A percentile compares a stretch with the other conserved stretches of the same genome.
phyloP scores from a whole-genome alignment of 2,113 vertebrate genomes.

The Erythrolamprus reginae region DNA sequence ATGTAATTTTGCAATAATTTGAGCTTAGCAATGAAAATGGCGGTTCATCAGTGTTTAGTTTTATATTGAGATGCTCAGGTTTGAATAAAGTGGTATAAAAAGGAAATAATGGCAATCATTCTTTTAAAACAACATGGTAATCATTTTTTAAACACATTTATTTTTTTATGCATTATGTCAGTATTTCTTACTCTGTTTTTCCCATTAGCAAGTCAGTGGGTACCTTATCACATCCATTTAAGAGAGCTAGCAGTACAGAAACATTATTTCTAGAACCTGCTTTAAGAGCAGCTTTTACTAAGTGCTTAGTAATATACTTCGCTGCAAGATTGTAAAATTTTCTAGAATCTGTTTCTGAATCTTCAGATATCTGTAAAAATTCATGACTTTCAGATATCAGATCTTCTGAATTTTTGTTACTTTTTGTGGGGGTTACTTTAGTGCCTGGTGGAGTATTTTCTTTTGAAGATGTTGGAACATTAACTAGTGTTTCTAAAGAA shows the following conservation, averaged over 20 bases:
- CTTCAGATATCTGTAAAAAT: background rate
- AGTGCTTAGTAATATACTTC: slow-evolving; percentile 34
- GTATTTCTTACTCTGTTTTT: slow-evolving; percentile 21
- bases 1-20: slow-evolving; percentile 72
- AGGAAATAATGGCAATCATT: slow-evolving; percentile 17
- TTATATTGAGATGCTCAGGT: slow-evolving; percentile 80
- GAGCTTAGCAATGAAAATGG: slow-evolving; percentile 69
- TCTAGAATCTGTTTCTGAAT: background rate
- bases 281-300: slow-evolving; percentile 51
- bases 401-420: background rate
- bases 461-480: background rate
- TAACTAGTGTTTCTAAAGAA: slow-evolving; percentile 5
- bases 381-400: background rate
- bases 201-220: background rate
- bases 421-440: background rate
- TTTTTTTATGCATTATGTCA: slow-evolving; percentile 16
- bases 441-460: background rate
- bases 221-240: slow-evolving; percentile 53
- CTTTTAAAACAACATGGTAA: slow-evolving; percentile 13
- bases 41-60: slow-evolving; percentile 77
- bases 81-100: slow-evolving; percentile 79
- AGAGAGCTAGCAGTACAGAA: slow-evolving; percentile 58
- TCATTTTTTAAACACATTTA: slow-evolving; percentile 33
- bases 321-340: slow-evolving; percentile 28
- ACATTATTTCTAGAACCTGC: slow-evolving; percentile 68